Conservation (phyloP, 2,888 invertebrate species). For the Ditula angustiorana region DNA sequence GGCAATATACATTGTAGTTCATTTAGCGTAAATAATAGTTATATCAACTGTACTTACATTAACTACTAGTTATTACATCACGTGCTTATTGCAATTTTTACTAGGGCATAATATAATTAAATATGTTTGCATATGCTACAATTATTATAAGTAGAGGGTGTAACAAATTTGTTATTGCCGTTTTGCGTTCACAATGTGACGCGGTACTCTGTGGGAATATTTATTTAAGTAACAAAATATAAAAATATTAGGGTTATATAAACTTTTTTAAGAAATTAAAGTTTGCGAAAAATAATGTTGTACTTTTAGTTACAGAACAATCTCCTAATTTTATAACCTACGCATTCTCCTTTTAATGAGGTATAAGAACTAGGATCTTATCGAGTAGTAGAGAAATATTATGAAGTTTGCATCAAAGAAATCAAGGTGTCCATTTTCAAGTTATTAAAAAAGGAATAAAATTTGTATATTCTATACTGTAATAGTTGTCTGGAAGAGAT, state of each 20-base stretch:
- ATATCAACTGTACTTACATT: background rate
- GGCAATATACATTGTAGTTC: background rate
- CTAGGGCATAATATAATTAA: slow-evolving; percentile 1
- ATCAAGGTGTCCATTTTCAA: slow-evolving; percentile 72
- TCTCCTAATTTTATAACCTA: too few relatives aligned
- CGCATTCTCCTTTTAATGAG: too few relatives aligned
- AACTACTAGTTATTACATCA: background rate
- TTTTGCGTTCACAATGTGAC: background rate
- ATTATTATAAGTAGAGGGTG: slow-evolving; percentile 12
- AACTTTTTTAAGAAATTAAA: too few relatives aligned
- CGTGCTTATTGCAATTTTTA: background rate
- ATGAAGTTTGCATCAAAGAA: slow-evolving; percentile 69
- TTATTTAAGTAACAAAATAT: too few relatives aligned
- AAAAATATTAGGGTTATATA: too few relatives aligned
- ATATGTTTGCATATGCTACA: slow-evolving; percentile 7
- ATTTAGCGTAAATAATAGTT: background rate
- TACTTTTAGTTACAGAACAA: too few relatives aligned
- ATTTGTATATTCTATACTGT: too few relatives aligned
- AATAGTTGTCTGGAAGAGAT: too few relatives aligned
- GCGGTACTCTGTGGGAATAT: background rate
- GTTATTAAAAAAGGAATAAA: too few relatives aligned
- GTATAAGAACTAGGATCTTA: too few relatives aligned
- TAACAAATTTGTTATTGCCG: background rate
- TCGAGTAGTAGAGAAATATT: slow-evolving; percentile 67
- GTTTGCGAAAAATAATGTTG: too few relatives aligned